Evolutionary conservation across 1,140 invertebrate genomes (phyloP).

Genomic region (Grapholita molesta): DNA sequence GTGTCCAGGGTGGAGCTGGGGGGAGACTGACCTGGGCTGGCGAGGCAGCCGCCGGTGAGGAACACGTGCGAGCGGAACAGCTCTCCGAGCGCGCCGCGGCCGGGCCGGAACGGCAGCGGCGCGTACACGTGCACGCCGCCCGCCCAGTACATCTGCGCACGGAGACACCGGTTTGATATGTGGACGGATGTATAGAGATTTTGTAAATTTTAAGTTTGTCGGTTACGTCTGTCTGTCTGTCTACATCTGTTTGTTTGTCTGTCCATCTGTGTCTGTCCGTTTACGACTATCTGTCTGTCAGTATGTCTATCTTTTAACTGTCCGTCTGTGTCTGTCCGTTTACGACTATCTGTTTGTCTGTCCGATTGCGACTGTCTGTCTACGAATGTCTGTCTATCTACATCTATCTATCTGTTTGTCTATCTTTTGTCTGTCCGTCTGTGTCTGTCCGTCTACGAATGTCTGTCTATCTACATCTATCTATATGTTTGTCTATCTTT

Average conservation of each 20-base stretch:
- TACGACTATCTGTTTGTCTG: constrained; percentile 79
- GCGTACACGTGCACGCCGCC: constrained; percentile 89
- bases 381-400: constrained; percentile 66
- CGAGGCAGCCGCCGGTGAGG: constrained; percentile 84
- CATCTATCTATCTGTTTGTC: constrained; percentile 83
- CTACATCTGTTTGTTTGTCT: constrained; percentile 87
- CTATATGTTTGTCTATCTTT: too few species aligned
- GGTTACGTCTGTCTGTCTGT: not conserved
- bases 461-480: too few species aligned
- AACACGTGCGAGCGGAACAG: constrained; percentile 91
- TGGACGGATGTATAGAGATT: too few species aligned
- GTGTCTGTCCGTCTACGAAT: constrained; percentile 39
- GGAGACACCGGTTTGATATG: too few species aligned
- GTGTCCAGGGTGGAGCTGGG: not conserved
- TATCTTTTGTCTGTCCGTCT: constrained; percentile 85
- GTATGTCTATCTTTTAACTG: constrained; percentile 76
- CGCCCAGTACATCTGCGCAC: constrained; percentile 86
- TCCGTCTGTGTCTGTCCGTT: constrained; percentile 82
- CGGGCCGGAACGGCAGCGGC: constrained; percentile 90
- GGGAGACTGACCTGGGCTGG: not conserved
- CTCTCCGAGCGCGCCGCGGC: constrained; percentile 86
- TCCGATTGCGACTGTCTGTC: constrained; percentile 83
- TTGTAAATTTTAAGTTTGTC: too few species aligned
- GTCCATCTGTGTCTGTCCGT: constrained; percentile 82
- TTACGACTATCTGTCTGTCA: constrained; percentile 78